Evolutionary conservation across 23 tunicate species (phyloP).

Genomic region (Halocynthia roretzi): DNA sequence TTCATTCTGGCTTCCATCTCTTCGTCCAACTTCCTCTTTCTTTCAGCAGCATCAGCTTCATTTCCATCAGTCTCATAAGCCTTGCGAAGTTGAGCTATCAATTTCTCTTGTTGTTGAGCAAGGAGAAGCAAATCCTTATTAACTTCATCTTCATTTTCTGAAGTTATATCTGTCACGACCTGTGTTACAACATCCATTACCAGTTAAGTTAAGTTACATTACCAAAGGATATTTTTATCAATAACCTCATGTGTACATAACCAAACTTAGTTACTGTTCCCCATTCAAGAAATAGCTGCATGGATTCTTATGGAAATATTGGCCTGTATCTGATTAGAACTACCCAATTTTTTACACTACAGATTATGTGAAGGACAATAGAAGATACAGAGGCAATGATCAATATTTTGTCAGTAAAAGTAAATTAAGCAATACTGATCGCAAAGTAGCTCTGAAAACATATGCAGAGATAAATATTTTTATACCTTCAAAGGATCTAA

Average conservation of each 20-base stretch:
- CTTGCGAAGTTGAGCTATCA: slow-evolving; percentile 61
- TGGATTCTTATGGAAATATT: too few species aligned
- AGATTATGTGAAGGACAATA: too few species aligned
- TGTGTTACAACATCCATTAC: slow-evolving; percentile 5
- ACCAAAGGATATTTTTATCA: neutral
- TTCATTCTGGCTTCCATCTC: slow-evolving; percentile 90
- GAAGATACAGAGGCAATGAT: too few species aligned
- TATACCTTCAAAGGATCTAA: slow-evolving; percentile 69
- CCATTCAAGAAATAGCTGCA: too few species aligned
- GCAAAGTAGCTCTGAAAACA: neutral
- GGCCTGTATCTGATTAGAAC: too few species aligned
- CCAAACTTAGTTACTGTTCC: too few species aligned
- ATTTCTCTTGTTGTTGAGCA: slow-evolving; percentile 87
- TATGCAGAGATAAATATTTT: neutral
- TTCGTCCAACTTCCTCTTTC: slow-evolving; percentile 48
- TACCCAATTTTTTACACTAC: too few species aligned
- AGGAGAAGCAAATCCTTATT: slow-evolving; percentile 84
- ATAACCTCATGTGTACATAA: neutral
- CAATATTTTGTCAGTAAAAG: too few species aligned
- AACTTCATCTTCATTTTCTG: slow-evolving; percentile 85
- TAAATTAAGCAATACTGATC: neutral
- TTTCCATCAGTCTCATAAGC: slow-evolving; percentile 78
- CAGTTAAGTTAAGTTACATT: neutral
- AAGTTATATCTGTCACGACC: slow-evolving; percentile 62
- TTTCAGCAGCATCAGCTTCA: slow-evolving; percentile 55